Base-by-base conservation (phyloP, 2,888 invertebrate species). In the Hydrotaea cyrtoneurina region DNA sequence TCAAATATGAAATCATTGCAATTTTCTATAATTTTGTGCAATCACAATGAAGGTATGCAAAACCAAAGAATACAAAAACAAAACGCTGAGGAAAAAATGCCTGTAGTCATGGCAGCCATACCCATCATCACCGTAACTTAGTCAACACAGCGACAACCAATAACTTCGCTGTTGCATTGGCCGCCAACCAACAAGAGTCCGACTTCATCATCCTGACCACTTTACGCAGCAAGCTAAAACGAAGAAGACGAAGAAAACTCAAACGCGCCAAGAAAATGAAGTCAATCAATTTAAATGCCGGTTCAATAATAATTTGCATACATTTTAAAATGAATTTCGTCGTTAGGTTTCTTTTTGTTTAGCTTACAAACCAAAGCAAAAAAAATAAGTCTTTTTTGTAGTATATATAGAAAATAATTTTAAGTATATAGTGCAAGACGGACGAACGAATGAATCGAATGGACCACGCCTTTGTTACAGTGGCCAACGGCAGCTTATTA, bases 21-120 rank as follows among this genome's bases (percentile, higher is more conserved):
- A 90, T 90, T 91, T 91, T 89, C 87, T 90, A 89, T 91, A 90
- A 90, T 90, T 91, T 91, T 89, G 88, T 88, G 87, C 88, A 89
- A 90, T 90, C 88, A 88, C 79, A 86, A 81, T 75, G 57, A 72
- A 80, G 31, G 43, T 59, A 64, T 53, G n/a, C 36, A 72, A 64
- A 69, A 71, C 39, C 62, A 39, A 79, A 17, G 46, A n/a, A 26
- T 4, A 17, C 10, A 64, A 46, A 78, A 76, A 43, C 59, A 66
- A 76, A 79, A 69, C 39, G 43, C 13, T 46, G 69, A 71, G 50
- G 64, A 50, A 21, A 81, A 79, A 86, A 79, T 86, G 89, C 88
- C 88, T 82, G 74, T 74, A 86, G 88, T 79, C 80, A 85, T 86
- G 78, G 66, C 82, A 86, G 79, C 80, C 80, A 80, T 66, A 57